Evolutionary conservation across 2,797 vertebrate genomes (phyloP).

Genomic region (Hemitrygon akajei): DNA sequence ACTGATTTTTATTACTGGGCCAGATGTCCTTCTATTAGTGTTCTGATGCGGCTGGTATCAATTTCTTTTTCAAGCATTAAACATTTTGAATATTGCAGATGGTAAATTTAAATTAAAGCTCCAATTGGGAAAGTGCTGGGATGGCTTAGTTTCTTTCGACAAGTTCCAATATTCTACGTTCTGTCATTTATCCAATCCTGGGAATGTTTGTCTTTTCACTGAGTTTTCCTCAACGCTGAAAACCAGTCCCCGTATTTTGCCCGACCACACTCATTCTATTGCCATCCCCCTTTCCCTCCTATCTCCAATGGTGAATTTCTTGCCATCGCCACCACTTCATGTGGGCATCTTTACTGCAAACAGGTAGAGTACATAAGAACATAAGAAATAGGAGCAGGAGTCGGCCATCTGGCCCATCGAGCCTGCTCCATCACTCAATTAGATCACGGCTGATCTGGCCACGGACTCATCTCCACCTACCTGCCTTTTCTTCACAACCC

Average conservation of each 20-base stretch:
- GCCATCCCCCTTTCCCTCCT: neutral
- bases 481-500: no score
- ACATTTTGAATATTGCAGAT: conserved; percentile 26
- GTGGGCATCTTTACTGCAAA: neutral
- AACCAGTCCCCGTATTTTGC: neutral
- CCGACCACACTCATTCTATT: neutral
- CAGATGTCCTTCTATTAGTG: conserved; percentile 33
- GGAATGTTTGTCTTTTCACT: neutral
- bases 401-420: no score
- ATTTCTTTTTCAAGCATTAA: conserved; percentile 18
- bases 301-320: neutral
- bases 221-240: no score
- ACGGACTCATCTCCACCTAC: no score
- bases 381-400: no score
- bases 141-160: neutral
- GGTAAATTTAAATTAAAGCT: conserved; percentile 22
- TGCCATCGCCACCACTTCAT: neutral
- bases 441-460: no score
- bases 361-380: neutral
- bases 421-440: no score
- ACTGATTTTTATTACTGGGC: conserved; percentile 25
- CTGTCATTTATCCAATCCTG: neutral
- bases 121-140: neutral
- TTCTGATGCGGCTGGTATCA: conserved; percentile 9
- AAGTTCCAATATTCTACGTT: neutral